Conservation (phyloP, 2,797 vertebrate genomes). For the Rhinoraja longicauda region DNA sequence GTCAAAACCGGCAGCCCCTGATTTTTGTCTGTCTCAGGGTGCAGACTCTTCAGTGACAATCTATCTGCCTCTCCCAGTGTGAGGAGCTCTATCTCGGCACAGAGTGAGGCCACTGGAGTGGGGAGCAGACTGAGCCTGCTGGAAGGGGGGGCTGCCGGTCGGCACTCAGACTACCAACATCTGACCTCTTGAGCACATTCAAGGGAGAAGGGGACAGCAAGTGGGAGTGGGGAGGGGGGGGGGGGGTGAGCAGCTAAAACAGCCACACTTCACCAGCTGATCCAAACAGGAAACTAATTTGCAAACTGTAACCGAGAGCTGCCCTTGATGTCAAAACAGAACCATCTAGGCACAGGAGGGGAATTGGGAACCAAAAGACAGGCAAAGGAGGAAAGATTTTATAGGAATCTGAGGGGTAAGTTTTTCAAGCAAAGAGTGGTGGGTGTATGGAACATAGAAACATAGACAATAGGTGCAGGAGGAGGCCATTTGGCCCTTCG, state of each 20-base stretch:
- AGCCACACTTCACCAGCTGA: conserved; percentile 60
- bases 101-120: conserved; percentile 52
- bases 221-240: no score
- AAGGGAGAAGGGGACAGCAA: conserved; percentile 35
- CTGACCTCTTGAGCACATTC: conserved; percentile 60
- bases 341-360: no score
- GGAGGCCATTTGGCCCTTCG: no score
- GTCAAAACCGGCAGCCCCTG: conserved; percentile 70
- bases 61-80: conserved; percentile 45
- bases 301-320: not conserved
- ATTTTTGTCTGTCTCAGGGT: conserved; percentile 60
- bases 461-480: no score
- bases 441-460: no score
- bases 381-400: no score
- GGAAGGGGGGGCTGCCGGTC: conserved; percentile 51
- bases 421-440: no score
- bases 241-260: conserved; percentile 41
- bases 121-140: conserved; percentile 49
- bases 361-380: no score
- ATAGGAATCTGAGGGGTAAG: no score
- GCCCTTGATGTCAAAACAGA: not conserved
- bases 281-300: conserved; percentile 40
- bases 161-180: conserved; percentile 57
- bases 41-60: conserved; percentile 53
- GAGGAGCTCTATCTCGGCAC: conserved; percentile 45